These are phyloP conservation scores for Oxytorus armatus DNA, from an alignment of 2,888 invertebrate species.

Conservation along the genomic window DNA sequence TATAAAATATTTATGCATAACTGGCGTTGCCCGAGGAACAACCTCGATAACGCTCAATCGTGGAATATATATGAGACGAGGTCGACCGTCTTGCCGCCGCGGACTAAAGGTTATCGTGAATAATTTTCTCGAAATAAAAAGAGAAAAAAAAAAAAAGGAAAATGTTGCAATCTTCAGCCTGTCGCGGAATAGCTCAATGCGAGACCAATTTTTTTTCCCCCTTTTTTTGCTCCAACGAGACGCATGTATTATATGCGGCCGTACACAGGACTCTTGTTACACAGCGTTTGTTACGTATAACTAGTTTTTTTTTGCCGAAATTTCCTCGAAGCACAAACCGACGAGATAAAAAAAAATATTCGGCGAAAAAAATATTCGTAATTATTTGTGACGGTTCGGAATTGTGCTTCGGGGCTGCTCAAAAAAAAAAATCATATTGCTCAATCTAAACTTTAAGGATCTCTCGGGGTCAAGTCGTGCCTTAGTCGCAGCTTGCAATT, in stretches of 20 bases:
- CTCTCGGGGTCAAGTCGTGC: conserved; percentile 44
- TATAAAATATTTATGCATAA: conserved; percentile 12
- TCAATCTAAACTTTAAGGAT: conserved; percentile 68
- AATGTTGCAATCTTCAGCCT: conserved; percentile 13
- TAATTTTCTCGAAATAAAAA: conserved; percentile 6
- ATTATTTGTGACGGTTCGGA: conserved; percentile 27
- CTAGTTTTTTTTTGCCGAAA: conserved; percentile 8
- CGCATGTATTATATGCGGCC: conserved; percentile 25
- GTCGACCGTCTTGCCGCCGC: conserved; percentile 25
- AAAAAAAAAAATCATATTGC: conserved; percentile 71
- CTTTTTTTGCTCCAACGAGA: conserved; percentile 12
- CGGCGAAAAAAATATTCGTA: too few relatives aligned
- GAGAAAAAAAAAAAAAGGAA: conserved; percentile 25
- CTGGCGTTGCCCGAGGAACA: conserved; percentile 1
- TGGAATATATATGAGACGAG: conserved; percentile 26
- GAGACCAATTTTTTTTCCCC: conserved; percentile 35
- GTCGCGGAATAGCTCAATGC: conserved; percentile 43
- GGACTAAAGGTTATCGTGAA: conserved; percentile 43
- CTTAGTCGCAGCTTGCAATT: conserved; percentile 28
- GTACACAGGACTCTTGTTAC: conserved; percentile 31
- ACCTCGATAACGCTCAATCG: conserved; percentile 31
- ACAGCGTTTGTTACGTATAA: conserved; percentile 4
- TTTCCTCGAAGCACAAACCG: neutral
- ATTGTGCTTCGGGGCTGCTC: conserved; percentile 67
- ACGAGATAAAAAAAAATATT: too few relatives aligned